phyloP scores from a whole-genome alignment of 2,888 invertebrate species.

The Dynastes grantii region DNA sequence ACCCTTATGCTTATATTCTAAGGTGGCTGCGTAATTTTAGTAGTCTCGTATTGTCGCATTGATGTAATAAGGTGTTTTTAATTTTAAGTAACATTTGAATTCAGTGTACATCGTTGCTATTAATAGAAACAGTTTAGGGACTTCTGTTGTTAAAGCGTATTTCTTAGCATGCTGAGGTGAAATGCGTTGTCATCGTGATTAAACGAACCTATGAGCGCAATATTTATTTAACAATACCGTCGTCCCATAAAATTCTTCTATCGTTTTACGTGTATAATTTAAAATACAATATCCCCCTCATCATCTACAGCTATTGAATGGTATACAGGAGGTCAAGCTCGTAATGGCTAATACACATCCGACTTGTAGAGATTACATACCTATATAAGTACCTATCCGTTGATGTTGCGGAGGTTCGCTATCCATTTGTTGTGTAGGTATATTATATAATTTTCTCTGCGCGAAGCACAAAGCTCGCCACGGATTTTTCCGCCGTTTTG shows the following conservation, averaged over 20 bases:
- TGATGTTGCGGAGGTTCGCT: background rate
- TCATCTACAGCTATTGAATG: constrained; percentile 22
- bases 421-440: constrained; percentile 13
- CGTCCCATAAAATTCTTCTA: constrained; percentile 1
- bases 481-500: constrained; percentile 32
- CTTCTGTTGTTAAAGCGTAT: background rate
- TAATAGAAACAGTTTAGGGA: too few relatives aligned
- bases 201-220: constrained; percentile 1
- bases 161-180: background rate
- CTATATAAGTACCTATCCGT: background rate
- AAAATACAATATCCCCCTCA: constrained; percentile 14
- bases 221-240: constrained; percentile 20
- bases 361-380: constrained; percentile 3
- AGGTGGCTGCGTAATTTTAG: too few relatives aligned
- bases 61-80: too few relatives aligned
- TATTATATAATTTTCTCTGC: constrained; percentile 42
- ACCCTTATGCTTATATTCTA: too few relatives aligned
- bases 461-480: constrained; percentile 15
- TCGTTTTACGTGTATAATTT: constrained; percentile 25
- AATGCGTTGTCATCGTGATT: constrained; percentile 7
- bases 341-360: constrained; percentile 27
- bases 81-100: too few relatives aligned
- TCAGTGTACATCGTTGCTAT: too few relatives aligned
- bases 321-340: constrained; percentile 19
- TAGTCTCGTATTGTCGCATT: too few relatives aligned